Conservation (phyloP, 2,113 vertebrate species). For the Sakesphorus luctuosus region DNA sequence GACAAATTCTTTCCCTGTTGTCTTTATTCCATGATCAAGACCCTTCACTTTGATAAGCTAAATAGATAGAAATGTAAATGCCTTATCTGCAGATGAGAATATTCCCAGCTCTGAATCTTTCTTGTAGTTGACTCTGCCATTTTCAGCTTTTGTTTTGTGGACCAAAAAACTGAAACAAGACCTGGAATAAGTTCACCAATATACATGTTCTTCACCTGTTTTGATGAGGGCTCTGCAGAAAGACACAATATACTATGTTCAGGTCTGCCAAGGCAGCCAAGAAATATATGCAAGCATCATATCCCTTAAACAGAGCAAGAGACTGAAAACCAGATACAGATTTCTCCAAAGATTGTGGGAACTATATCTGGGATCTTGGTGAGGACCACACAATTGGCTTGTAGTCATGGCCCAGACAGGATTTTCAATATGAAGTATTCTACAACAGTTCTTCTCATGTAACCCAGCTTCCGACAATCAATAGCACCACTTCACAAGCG, state of each 20-base stretch:
- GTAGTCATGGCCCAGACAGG: background rate
- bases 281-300: background rate
- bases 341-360: background rate
- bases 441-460: background rate
- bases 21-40: background rate
- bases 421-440: background rate
- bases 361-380: background rate
- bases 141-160: background rate
- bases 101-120: background rate
- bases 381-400: background rate
- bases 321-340: background rate
- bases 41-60: background rate
- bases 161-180: background rate
- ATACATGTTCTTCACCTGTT: background rate
- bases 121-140: background rate
- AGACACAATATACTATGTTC: background rate
- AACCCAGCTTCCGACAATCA: background rate
- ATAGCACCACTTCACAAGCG: background rate
- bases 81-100: background rate
- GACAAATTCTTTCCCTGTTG: background rate
- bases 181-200: background rate
- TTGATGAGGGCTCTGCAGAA: background rate
- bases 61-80: background rate
- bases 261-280: background rate
- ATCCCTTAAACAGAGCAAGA: background rate